Conservation (phyloP, 2,797 vertebrate genomes). For the Spondyliosoma cantharus region DNA sequence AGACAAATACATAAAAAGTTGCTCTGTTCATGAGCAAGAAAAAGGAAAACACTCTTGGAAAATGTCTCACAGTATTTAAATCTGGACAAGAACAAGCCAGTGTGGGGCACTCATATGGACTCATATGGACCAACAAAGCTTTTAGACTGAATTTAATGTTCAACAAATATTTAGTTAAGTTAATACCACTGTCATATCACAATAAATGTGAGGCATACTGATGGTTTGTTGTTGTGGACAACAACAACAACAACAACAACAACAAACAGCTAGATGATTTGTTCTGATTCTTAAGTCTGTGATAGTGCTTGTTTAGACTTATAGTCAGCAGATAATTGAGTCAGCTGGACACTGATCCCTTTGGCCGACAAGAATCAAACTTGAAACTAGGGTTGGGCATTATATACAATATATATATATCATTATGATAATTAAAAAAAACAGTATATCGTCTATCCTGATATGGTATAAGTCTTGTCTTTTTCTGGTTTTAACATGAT, state of each 20-base stretch:
- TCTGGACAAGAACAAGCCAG: constrained; percentile 22
- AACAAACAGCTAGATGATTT: background rate
- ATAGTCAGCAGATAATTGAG: background rate
- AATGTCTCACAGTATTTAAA: constrained; percentile 16
- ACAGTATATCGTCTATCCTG: too few relatives aligned
- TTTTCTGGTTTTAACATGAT: too few relatives aligned
- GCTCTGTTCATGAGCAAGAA: constrained; percentile 33
- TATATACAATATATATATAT: too few relatives aligned
- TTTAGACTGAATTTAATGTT: background rate
- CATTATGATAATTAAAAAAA: too few relatives aligned
- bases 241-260: too few relatives aligned
- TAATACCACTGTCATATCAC: background rate
- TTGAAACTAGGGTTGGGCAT: background rate
- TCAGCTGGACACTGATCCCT: background rate
- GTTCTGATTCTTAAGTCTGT: background rate
- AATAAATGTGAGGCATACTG: background rate
- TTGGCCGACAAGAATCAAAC: constrained; percentile 4
- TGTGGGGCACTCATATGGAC: constrained; percentile 28
- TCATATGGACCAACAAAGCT: constrained; percentile 13
- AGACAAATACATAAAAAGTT: constrained; percentile 45
- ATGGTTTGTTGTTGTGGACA: background rate
- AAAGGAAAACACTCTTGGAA: constrained; percentile 30
- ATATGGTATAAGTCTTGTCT: too few relatives aligned
- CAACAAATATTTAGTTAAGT: too few relatives aligned
- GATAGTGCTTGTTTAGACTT: too few relatives aligned